Percentiles rank a stretch among this genome's conserved stretches.
These are phyloP conservation scores for Heliocidaris erythrogramma DNA, from an alignment of 35 echinoderm and acorn worm species.

Conservation along the genomic window DNA sequence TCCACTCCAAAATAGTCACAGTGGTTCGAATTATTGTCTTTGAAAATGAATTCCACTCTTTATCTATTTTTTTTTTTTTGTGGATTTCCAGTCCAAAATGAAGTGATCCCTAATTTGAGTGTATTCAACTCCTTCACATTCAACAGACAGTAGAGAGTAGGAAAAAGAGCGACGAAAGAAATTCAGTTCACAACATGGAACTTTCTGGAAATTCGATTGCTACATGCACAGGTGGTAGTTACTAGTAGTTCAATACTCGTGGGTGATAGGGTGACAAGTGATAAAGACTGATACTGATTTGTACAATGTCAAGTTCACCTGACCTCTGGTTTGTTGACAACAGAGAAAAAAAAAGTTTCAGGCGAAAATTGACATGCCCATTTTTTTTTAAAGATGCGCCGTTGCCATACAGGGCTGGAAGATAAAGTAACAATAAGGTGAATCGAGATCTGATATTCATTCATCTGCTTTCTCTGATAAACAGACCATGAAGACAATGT, in stretches of 20 bases:
- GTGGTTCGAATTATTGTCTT: too few species aligned
- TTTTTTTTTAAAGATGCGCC: background rate
- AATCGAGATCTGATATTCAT: too few species aligned
- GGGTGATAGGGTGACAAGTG: slow-evolving; percentile 8
- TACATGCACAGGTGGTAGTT: background rate
- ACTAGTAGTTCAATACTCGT: background rate
- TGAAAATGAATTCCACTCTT: too few species aligned
- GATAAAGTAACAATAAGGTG: too few species aligned
- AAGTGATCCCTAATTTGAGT: too few species aligned
- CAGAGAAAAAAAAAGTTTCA: background rate
- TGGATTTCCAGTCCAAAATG: too few species aligned
- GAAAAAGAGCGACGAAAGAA: background rate
- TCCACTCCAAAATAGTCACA: too few species aligned
- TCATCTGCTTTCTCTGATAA: too few species aligned
- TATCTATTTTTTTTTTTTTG: too few species aligned
- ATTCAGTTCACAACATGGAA: background rate
- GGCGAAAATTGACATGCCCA: background rate
- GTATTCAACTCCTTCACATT: too few species aligned
- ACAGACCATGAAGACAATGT: too few species aligned
- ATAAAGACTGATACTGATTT: slow-evolving; percentile 9
- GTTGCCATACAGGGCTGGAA: too few species aligned
- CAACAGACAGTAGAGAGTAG: background rate
- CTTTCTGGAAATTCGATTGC: background rate
- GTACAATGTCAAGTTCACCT: slow-evolving; percentile 36
- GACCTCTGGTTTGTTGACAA: slow-evolving; percentile 28